Evolutionary conservation across 2,888 invertebrate species (phyloP), one percentile per base, ranked within the genome.

Genomic region (Chouioia cunea): DNA sequence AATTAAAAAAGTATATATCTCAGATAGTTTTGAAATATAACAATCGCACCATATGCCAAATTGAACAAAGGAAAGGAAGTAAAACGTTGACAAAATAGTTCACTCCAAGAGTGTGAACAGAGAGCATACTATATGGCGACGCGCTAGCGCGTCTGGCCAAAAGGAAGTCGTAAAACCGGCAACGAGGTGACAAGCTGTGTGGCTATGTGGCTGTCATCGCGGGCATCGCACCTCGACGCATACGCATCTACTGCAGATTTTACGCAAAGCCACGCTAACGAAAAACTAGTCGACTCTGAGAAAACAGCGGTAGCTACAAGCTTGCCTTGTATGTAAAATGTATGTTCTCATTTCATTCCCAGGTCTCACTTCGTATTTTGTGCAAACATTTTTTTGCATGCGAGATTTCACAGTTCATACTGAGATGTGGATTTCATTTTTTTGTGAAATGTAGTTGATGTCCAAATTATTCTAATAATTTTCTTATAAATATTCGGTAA

Each of bases 251-350:
- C 20, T 65, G 52, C 81, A 76, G 82, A 83, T 83, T 83, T 83
- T 79, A 83, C 82, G 83, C 82, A 80, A 82, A 79, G 80, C 76
- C 80, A 81, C 81, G 81, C 83, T 83, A 83, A 83, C 83, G 82
- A 83, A 83, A 83, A 83, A 83, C 82, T 82, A 83, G 81, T 82
- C 82, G 81, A 80, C 79, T 82, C 83, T 83, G 79, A 82, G 79
- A 78, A 79, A 78, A 79, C 79, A 79, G 77, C 79, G n/a, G n/a
- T n/a, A 77, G 77, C 77, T 76, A 20, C 16, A 4, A 16, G 50
- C n/a, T 4, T 16, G 50, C n/a, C n/a, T n/a, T 16, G 16, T 16
- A 12, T 18, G 50, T 50, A 10, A 14, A 14, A 20, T 14, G 52
- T 47, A 18, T 53, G 18, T n/a, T 54, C 54, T 27, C 48, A 27